These are phyloP conservation scores for Camelus bactrianus DNA, from an alignment of 2,113 vertebrate species.

Conservation along the genomic window DNA sequence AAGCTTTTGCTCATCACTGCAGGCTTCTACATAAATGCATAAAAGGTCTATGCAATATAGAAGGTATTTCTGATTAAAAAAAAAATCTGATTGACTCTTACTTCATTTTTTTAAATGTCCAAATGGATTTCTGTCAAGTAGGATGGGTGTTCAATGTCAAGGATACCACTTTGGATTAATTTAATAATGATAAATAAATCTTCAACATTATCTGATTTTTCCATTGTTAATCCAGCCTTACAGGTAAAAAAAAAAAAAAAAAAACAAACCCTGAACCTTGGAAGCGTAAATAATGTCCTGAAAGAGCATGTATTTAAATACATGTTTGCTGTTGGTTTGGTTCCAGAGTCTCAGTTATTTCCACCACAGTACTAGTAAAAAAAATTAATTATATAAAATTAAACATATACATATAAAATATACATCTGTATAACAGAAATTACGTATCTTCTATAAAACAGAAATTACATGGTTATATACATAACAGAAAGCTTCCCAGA, in stretches of 20 bases:
- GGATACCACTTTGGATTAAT: background rate
- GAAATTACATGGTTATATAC: background rate
- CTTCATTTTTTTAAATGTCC: background rate
- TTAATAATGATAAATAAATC: constrained; percentile 19
- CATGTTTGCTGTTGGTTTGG: background rate
- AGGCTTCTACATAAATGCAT: background rate
- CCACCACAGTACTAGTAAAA: background rate
- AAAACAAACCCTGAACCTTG: background rate
- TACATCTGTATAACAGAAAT: background rate
- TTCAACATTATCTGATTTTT: background rate
- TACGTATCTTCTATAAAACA: background rate
- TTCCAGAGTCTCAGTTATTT: constrained; percentile 9
- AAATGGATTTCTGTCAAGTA: background rate
- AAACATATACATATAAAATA: background rate
- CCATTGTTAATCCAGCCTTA: background rate
- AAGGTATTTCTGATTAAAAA: constrained; percentile 20
- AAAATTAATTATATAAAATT: background rate
- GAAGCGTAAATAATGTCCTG: background rate
- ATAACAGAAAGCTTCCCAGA: background rate
- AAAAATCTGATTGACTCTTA: background rate
- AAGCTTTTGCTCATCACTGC: background rate
- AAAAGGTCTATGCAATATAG: background rate
- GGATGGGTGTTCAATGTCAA: background rate
- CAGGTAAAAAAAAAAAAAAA: background rate
- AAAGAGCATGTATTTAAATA: background rate